These are phyloP conservation scores for Darwinula stevensoni DNA, from an alignment of 2,888 invertebrate species.

Conservation along the genomic window DNA sequence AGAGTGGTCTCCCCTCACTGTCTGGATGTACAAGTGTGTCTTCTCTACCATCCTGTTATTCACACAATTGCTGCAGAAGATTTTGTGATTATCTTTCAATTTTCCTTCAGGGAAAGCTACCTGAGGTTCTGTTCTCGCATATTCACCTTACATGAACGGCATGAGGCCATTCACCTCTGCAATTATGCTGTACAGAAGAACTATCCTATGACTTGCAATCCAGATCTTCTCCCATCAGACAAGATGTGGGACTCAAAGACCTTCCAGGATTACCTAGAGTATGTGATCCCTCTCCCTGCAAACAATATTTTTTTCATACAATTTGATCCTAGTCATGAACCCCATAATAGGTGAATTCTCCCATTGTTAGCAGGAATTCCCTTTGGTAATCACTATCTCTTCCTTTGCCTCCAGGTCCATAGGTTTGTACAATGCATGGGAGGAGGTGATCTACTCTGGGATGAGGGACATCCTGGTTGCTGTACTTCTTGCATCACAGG, in stretches of 20 bases:
- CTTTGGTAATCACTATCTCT: background rate
- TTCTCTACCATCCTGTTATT: too few relatives aligned
- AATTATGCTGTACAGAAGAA: slow-evolving; percentile 78
- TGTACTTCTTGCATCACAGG: slow-evolving; percentile 44
- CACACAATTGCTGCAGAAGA: too few relatives aligned
- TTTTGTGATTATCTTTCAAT: slow-evolving; percentile 4
- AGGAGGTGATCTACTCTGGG: slow-evolving; percentile 42
- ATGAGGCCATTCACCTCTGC: slow-evolving; percentile 71
- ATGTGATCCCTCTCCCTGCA: slow-evolving; percentile 11
- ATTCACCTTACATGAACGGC: slow-evolving; percentile 55
- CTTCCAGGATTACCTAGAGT: slow-evolving; percentile 35
- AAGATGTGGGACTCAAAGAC: slow-evolving; percentile 59
- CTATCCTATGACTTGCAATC: slow-evolving; percentile 25
- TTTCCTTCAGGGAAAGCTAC: slow-evolving; percentile 43
- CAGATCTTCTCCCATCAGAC: slow-evolving; percentile 33
- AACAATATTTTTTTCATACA: background rate
- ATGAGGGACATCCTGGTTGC: slow-evolving; percentile 54
- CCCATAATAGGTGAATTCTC: too few relatives aligned
- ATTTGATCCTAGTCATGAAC: background rate
- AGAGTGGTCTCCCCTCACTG: slow-evolving; percentile 56
- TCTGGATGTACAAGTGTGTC: slow-evolving; percentile 64
- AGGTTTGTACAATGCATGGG: slow-evolving; percentile 23
- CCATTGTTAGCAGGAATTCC: too few relatives aligned
- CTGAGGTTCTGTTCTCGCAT: slow-evolving; percentile 68
- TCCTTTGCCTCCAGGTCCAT: slow-evolving; percentile 6